Evolutionary conservation across 2,797 vertebrate species (phyloP).

Genomic region (Hozukius guyotensis): DNA sequence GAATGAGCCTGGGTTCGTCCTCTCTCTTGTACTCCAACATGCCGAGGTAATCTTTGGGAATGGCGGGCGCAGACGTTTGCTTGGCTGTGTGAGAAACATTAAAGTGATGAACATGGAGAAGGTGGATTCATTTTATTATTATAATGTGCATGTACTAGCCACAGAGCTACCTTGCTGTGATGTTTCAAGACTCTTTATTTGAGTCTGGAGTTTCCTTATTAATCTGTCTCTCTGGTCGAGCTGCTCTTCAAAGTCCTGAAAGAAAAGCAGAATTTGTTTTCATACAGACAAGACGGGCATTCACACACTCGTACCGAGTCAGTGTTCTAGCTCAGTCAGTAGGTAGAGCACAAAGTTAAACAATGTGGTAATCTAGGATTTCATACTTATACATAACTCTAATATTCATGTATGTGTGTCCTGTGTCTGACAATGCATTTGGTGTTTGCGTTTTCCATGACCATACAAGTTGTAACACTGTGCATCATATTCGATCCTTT

Average conservation of each 20-base stretch:
- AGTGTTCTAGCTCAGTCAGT: no score
- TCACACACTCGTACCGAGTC: neutral
- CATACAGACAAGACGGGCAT: neutral
- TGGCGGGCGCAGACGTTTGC: conserved; percentile 64
- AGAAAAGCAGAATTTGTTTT: neutral
- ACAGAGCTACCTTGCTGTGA: conserved; percentile 85
- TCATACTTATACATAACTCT: no score
- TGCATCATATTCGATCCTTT: no score
- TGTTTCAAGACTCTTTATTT: conserved; percentile 90
- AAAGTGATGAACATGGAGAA: neutral
- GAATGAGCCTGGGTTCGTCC: conserved; percentile 89
- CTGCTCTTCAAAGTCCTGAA: conserved; percentile 93
- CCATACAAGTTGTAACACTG: no score
- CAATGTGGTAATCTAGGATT: no score
- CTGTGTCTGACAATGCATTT: no score
- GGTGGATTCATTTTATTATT: neutral
- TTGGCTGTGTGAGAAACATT: conserved; percentile 76
- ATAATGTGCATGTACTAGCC: neutral
- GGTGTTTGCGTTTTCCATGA: no score
- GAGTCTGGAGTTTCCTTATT: conserved; percentile 92
- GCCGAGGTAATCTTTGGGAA: conserved; percentile 90
- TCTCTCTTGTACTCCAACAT: conserved; percentile 95
- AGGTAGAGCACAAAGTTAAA: no score
- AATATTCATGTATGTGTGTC: no score
- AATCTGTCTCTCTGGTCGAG: conserved; percentile 91